These are phyloP conservation scores for Elymnias hypermnestra DNA, from an alignment of 1,140 invertebrate species.

Conservation along the genomic window DNA sequence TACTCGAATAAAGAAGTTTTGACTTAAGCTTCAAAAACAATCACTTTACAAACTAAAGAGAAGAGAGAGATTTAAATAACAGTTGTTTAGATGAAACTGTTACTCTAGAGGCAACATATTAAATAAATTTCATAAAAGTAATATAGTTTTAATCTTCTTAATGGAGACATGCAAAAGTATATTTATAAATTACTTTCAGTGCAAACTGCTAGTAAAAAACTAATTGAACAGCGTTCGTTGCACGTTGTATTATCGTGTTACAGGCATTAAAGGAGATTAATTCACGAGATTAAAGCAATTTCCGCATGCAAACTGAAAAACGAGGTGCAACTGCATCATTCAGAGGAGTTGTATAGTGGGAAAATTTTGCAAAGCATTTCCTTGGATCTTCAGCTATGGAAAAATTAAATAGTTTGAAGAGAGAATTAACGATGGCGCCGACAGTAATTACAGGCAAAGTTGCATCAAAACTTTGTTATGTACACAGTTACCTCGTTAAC, in stretches of 20 bases:
- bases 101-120: too few species aligned
- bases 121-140: too few species aligned
- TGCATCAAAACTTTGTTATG: constrained; percentile 64
- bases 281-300: constrained; percentile 18
- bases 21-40: too few species aligned
- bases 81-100: too few species aligned
- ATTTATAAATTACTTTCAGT: too few species aligned
- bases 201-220: too few species aligned
- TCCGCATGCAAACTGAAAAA: constrained; percentile 18
- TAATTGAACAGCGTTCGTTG: background rate
- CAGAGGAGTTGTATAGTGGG: constrained; percentile 26
- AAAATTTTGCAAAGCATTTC: constrained; percentile 43
- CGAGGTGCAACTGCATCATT: constrained; percentile 19
- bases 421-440: constrained; percentile 58
- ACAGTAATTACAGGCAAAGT: constrained; percentile 42
- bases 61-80: too few species aligned
- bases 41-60: too few species aligned
- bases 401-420: constrained; percentile 66
- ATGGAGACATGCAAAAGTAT: too few species aligned
- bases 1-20: too few species aligned
- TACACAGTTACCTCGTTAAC: constrained; percentile 65
- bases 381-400: constrained; percentile 56
- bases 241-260: background rate
- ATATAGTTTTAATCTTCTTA: too few species aligned
- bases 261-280: constrained; percentile 8